These are phyloP conservation scores for Bhutanitis thaidina DNA, from an alignment of 2,888 invertebrate species.

Conservation along the genomic window DNA sequence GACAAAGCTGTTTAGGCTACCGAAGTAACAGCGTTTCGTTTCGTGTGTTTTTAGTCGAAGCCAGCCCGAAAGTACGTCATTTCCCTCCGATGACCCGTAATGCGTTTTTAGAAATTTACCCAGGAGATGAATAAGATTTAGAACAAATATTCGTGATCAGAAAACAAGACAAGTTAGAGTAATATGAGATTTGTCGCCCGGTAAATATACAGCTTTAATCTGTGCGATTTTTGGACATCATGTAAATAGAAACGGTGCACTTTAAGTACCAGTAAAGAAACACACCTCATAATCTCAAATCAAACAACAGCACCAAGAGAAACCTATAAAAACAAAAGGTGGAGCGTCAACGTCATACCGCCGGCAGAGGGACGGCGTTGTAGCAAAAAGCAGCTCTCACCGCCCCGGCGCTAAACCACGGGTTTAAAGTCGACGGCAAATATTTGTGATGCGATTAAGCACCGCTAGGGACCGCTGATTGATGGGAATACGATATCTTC, in stretches of 20 bases:
- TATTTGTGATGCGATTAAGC: conserved; percentile 72
- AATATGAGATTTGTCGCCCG: no score
- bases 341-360: neutral
- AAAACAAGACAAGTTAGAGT: no score
- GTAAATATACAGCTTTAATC: no score
- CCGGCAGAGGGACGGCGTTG: conserved; percentile 20
- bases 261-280: conserved; percentile 7
- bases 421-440: conserved; percentile 57
- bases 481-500: conserved; percentile 56
- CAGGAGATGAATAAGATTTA: no score
- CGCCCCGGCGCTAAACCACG: conserved; percentile 52
- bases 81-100: no score
- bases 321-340: conserved; percentile 23
- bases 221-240: neutral
- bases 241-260: neutral
- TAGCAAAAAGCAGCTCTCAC: conserved; percentile 35
- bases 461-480: conserved; percentile 49
- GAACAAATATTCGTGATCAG: no score
- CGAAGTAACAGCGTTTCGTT: no score
- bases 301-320: conserved; percentile 20
- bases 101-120: no score
- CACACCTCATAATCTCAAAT: conserved; percentile 19
- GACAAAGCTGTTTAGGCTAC: no score
- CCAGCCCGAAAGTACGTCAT: no score
- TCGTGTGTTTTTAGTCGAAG: no score